A percentile compares a stretch with the other conserved stretches of the same genome.
Evolutionary conservation across 2,113 vertebrate genomes (phyloP).

Genomic region (Proterorhinus semilunaris): DNA sequence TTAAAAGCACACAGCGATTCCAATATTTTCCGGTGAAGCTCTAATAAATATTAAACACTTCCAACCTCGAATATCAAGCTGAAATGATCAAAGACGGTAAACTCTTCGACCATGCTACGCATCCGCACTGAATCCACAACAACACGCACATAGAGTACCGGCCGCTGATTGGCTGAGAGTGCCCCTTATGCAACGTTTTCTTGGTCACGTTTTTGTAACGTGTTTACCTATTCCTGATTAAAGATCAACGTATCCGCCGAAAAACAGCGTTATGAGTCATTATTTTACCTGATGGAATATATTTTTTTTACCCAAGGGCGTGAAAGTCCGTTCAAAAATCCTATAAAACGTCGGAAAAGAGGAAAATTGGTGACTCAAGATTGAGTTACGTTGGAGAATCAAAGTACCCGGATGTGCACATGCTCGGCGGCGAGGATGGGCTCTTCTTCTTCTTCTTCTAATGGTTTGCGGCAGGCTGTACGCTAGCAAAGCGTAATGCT

Average conservation of each 20-base stretch:
- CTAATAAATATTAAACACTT: neutral
- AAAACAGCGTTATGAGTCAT: fast-evolving
- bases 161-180: constrained; percentile 51
- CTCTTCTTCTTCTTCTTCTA: no score
- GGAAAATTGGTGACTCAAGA: neutral
- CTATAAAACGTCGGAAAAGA: fast-evolving
- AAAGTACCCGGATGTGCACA: constrained; percentile 73
- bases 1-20: neutral
- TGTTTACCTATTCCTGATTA: constrained; percentile 28
- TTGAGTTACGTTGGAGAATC: neutral
- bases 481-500: no score
- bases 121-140: constrained; percentile 23
- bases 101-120: neutral
- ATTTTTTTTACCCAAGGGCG: fast-evolving
- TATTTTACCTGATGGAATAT: fast-evolving
- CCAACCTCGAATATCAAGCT: neutral
- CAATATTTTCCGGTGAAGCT: neutral
- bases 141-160: neutral
- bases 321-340: fast-evolving
- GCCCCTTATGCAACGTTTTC: constrained; percentile 15
- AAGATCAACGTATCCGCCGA: neutral
- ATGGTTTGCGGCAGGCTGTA: no score
- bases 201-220: constrained; percentile 70
- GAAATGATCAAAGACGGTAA: neutral
- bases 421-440: constrained; percentile 28